Evolutionary conservation across 2,113 vertebrate genomes (phyloP).

Genomic region (Callospermophilus lateralis): DNA sequence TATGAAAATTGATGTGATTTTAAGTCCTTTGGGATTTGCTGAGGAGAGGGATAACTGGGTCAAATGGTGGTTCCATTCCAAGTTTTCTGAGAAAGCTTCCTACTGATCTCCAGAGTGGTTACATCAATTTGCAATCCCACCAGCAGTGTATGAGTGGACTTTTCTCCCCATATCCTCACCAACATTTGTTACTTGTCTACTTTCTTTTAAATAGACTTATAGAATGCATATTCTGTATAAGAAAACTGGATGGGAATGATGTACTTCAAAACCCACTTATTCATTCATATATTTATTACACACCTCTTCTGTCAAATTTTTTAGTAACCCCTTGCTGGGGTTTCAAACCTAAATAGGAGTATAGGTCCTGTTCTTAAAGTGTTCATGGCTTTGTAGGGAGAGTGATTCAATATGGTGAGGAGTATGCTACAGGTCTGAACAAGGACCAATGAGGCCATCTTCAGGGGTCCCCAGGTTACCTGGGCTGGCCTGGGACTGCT

Average conservation of each 20-base stretch:
- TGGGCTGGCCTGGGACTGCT: neutral
- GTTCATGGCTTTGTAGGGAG: neutral
- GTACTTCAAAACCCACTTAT: neutral
- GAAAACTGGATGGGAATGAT: neutral
- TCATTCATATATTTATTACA: slow-evolving; percentile 24
- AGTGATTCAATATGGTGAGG: neutral
- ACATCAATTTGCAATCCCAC: too few species aligned
- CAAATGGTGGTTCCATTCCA: too few species aligned
- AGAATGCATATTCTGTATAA: neutral
- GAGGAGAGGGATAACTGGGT: too few species aligned
- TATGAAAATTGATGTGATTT: too few species aligned
- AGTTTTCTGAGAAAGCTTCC: too few species aligned
- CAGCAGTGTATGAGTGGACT: too few species aligned
- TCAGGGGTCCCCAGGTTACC: neutral
- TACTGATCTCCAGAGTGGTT: too few species aligned
- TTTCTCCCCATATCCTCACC: too few species aligned
- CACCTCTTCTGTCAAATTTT: neutral
- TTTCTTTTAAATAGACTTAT: slow-evolving; percentile 26
- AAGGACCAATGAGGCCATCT: neutral
- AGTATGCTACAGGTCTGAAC: neutral
- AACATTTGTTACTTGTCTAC: neutral
- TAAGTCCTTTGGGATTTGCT: too few species aligned
- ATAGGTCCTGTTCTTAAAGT: neutral
- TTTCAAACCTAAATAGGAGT: neutral
- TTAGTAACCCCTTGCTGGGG: neutral